Conservation (phyloP, 1,140 invertebrate species). For the Drosophila sturtevanti region DNA sequence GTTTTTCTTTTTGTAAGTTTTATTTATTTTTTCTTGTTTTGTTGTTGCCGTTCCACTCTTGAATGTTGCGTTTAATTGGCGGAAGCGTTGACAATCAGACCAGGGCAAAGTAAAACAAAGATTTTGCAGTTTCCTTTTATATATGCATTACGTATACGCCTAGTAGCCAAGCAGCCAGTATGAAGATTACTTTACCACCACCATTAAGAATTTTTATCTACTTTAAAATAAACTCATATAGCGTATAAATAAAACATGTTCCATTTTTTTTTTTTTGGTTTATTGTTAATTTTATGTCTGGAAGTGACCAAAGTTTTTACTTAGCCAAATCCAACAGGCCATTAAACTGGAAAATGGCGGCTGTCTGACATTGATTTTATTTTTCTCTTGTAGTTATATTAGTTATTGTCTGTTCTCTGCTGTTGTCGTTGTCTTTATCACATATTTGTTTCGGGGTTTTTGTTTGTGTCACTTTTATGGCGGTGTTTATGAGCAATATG, state of each 20-base stretch:
- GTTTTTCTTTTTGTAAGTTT: constrained; percentile 4
- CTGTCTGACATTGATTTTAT: background rate
- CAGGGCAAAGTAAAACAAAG: constrained; percentile 13
- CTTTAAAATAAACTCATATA: constrained; percentile 33
- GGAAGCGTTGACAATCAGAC: constrained; percentile 65
- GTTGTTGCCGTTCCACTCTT: constrained; percentile 12
- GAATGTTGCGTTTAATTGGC: constrained; percentile 59
- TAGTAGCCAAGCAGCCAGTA: constrained; percentile 8
- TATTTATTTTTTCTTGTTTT: no score
- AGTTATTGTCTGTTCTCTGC: constrained; percentile 42
- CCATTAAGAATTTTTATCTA: background rate
- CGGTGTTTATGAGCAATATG: constrained; percentile 74
- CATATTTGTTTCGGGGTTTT: constrained; percentile 72
- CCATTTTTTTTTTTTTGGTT: constrained; percentile 26
- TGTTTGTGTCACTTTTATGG: constrained; percentile 71
- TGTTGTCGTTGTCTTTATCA: constrained; percentile 57
- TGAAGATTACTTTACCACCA: background rate
- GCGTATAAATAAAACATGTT: constrained; percentile 50
- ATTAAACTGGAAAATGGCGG: constrained; percentile 45
- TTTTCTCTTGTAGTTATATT: constrained; percentile 2
- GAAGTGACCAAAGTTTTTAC: constrained; percentile 64
- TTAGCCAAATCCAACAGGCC: constrained; percentile 41
- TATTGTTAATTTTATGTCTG: constrained; percentile 38
- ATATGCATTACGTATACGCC: constrained; percentile 40
- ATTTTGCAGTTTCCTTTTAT: background rate